phyloP scores from a whole-genome alignment of 2,113 vertebrate genomes.

The Salvator merianae region DNA sequence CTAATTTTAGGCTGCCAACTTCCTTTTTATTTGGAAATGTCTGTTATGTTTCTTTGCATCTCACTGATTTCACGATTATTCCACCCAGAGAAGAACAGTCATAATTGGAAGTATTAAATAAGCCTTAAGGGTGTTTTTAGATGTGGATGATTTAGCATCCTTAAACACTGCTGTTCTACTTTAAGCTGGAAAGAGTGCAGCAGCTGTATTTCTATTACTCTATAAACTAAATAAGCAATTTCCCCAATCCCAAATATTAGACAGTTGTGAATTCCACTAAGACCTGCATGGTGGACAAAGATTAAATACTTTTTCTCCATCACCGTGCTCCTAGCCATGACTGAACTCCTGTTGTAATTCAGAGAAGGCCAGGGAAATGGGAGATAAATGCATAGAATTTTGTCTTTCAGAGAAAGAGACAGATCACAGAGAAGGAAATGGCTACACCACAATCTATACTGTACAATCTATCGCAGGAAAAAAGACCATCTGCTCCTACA shows the following conservation, averaged over 20 bases:
- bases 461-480: neutral
- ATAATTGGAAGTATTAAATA: too few relatives aligned
- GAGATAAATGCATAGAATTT: neutral
- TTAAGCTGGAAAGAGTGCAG: neutral
- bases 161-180: neutral
- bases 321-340: neutral
- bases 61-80: neutral
- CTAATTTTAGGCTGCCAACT: neutral
- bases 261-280: neutral
- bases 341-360: neutral
- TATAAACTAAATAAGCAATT: neutral
- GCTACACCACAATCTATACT: neutral
- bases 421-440: neutral
- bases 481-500: neutral
- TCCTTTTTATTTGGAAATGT: neutral
- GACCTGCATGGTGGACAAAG: neutral
- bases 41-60: neutral
- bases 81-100: too few relatives aligned
- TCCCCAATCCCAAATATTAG: neutral
- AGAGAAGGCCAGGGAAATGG: neutral
- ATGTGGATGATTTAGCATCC: too few relatives aligned
- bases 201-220: neutral
- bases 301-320: neutral
- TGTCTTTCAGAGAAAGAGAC: neutral
- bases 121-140: too few relatives aligned